A percentile compares a stretch with the other conserved stretches of the same genome.
Conservation (phyloP, 2,888 invertebrate species). For the Listrodromus nycthemerus region DNA sequence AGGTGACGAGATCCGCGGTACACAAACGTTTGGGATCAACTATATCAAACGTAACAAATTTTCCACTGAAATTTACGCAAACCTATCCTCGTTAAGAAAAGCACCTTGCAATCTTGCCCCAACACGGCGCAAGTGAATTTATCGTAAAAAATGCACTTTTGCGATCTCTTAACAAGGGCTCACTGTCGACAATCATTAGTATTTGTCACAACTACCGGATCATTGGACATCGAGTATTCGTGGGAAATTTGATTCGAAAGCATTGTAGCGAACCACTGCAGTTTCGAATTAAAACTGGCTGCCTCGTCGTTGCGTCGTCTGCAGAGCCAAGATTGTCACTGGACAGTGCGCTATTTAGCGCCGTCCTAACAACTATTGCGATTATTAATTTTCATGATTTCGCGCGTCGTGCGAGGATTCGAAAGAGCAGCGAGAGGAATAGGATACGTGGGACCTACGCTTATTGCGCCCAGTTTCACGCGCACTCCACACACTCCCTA, state of each 20-base stretch:
- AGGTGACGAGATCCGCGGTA: background rate
- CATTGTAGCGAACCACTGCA: too few relatives aligned
- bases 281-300: too few relatives aligned
- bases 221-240: constrained; percentile 68
- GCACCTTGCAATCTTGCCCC: constrained; percentile 54
- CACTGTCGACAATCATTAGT: constrained; percentile 60
- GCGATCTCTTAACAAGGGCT: constrained; percentile 69
- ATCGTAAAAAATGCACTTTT: constrained; percentile 63
- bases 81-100: constrained; percentile 27
- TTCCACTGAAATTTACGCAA: background rate
- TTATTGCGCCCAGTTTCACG: too few relatives aligned
- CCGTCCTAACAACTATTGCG: too few relatives aligned
- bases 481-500: too few relatives aligned
- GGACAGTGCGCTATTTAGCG: too few relatives aligned
- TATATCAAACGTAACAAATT: background rate
- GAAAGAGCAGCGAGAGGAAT: too few relatives aligned
- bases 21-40: constrained; percentile 22
- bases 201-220: constrained; percentile 75
- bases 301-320: too few relatives aligned
- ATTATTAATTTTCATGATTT: too few relatives aligned
- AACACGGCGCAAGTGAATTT: constrained; percentile 37
- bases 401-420: too few relatives aligned
- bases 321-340: too few relatives aligned
- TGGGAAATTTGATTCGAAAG: constrained; percentile 67
- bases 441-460: too few relatives aligned